Evolutionary conservation across 2,888 invertebrate genomes (phyloP).

Genomic region (Anoncus sp.): DNA sequence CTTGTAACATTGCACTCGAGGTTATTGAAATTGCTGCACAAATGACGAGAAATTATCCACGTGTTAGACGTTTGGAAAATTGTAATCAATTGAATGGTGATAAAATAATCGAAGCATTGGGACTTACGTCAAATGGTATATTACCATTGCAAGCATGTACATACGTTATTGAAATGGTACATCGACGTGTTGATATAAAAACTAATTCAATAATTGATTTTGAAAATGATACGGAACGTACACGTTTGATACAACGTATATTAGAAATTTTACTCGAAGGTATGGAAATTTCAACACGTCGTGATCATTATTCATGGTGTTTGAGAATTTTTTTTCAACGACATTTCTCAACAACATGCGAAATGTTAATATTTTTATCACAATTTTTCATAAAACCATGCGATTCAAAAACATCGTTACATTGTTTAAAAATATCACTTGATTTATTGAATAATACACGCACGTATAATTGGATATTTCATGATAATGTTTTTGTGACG

Average conservation of each 20-base stretch:
- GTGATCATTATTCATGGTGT: constrained; percentile 78
- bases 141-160: constrained; percentile 79
- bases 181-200: constrained; percentile 77
- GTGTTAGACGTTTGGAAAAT: constrained; percentile 69
- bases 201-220: constrained; percentile 75
- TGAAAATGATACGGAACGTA: constrained; percentile 73
- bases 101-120: constrained; percentile 75
- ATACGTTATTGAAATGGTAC: constrained; percentile 80
- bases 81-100: constrained; percentile 78
- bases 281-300: constrained; percentile 66
- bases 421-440: constrained; percentile 78
- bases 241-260: constrained; percentile 74
- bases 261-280: constrained; percentile 79
- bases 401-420: constrained; percentile 73
- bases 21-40: constrained; percentile 77
- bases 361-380: constrained; percentile 76
- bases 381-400: constrained; percentile 78
- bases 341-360: constrained; percentile 75
- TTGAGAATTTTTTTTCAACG: constrained; percentile 79
- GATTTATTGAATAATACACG: constrained; percentile 80
- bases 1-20: constrained; percentile 72
- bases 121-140: constrained; percentile 73
- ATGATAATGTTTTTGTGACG: constrained; percentile 80
- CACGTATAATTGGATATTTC: constrained; percentile 75
- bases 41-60: constrained; percentile 75